Conservation (phyloP, 1,140 invertebrate genomes). For the Berghia stephanieae region DNA sequence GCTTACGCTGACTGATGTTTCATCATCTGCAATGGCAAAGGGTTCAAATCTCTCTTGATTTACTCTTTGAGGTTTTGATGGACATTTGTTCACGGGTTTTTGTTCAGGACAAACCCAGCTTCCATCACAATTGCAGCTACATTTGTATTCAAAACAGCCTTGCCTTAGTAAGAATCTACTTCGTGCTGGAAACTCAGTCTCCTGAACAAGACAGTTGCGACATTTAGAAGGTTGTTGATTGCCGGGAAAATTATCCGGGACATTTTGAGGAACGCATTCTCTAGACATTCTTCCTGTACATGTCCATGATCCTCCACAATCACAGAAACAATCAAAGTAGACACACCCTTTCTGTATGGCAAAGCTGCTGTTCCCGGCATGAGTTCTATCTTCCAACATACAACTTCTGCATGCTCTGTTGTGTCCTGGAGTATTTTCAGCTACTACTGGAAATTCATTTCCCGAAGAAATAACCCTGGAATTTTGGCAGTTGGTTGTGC, state of each 20-base stretch:
- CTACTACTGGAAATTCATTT: no score
- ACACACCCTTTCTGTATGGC: slow-evolving; percentile 32
- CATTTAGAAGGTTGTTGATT: slow-evolving; percentile 25
- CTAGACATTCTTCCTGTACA: slow-evolving; percentile 4
- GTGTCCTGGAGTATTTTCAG: no score
- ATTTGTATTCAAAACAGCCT: slow-evolving; percentile 40
- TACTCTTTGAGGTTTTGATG: not conserved
- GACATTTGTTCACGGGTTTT: slow-evolving; percentile 28
- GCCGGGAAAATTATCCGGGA: slow-evolving; percentile 13
- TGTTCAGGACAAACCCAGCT: slow-evolving; percentile 41
- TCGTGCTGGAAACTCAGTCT: slow-evolving; percentile 28
- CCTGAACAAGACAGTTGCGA: slow-evolving; percentile 33
- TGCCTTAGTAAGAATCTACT: slow-evolving; percentile 39
- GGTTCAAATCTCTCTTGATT: slow-evolving; percentile 24
- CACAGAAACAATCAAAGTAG: slow-evolving; percentile 36
- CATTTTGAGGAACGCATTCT: slow-evolving; percentile 12
- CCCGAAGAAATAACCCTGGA: no score
- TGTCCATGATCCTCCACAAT: slow-evolving; percentile 32
- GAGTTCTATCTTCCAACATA: not conserved
- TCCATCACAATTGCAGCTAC: slow-evolving; percentile 45
- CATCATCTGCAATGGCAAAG: slow-evolving; percentile 33
- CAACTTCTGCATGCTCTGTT: slow-evolving; percentile 1
- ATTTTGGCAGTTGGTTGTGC: no score
- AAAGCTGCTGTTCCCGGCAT: slow-evolving; percentile 17
- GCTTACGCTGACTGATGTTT: slow-evolving; percentile 26